These are phyloP conservation scores for Pachyrhynchus sulphureomaculatus DNA, from an alignment of 1,140 invertebrate genomes.

Conservation along the genomic window DNA sequence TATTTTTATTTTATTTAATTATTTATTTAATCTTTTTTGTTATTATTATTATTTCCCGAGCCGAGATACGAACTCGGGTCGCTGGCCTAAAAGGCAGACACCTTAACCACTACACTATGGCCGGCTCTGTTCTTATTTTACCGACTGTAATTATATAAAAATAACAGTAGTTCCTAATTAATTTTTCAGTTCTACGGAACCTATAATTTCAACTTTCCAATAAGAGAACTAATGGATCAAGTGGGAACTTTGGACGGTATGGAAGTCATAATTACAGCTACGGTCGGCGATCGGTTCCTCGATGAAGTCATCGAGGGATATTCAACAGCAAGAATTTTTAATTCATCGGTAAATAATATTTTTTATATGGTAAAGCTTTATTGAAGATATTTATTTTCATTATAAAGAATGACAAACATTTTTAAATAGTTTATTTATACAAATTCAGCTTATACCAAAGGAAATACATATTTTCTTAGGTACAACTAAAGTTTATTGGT, in stretches of 20 bases:
- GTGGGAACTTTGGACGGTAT: constrained; percentile 71
- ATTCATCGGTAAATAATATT: constrained; percentile 66
- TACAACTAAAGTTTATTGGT: constrained; percentile 59
- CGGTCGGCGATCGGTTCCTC: constrained; percentile 86
- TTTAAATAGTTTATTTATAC: no score
- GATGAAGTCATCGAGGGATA: constrained; percentile 85
- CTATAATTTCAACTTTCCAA: constrained; percentile 81
- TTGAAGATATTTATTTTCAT: not conserved
- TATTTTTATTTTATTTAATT: no score
- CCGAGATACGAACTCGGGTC: no score
- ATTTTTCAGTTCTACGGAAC: constrained; percentile 78
- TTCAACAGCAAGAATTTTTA: constrained; percentile 83
- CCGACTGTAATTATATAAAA: no score
- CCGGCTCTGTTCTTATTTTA: no score
- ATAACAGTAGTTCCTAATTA: no score
- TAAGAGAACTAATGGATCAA: constrained; percentile 71
- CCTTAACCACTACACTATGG: no score
- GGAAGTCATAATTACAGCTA: constrained; percentile 84
- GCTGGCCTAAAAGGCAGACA: no score
- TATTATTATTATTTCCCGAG: no score
- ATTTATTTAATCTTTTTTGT: no score
- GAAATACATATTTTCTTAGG: constrained; percentile 10
- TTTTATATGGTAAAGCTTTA: not conserved
- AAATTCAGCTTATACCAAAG: no score
- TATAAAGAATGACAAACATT: no score